Evolutionary conservation across 2,113 vertebrate species (phyloP).

Genomic region (Syrmaticus mikado): DNA sequence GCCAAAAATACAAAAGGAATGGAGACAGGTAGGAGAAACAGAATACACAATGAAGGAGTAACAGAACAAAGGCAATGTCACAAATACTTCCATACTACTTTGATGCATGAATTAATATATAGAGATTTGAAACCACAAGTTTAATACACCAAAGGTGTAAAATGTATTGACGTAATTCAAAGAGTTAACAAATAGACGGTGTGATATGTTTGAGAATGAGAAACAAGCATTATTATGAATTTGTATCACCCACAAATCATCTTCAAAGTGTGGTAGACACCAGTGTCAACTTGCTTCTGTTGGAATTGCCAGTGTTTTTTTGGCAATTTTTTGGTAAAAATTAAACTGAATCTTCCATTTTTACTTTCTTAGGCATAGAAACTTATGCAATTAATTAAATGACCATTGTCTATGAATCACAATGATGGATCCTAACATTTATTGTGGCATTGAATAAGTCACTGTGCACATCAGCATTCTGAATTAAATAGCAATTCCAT

Average conservation of each 20-base stretch:
- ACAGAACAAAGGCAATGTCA: not conserved
- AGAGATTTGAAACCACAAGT: not conserved
- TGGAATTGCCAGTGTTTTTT: not conserved
- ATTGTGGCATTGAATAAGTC: not conserved
- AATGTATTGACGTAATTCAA: not conserved
- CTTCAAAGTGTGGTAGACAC: not conserved
- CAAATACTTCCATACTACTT: not conserved
- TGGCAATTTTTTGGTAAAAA: not conserved
- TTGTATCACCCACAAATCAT: not conserved
- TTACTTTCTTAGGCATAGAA: not conserved
- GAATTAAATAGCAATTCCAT: not conserved
- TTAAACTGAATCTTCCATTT: not conserved
- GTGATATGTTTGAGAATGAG: not conserved
- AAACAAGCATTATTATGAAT: not conserved
- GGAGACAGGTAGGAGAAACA: not conserved
- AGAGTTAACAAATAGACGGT: not conserved
- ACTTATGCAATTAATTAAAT: not conserved
- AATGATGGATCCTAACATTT: not conserved
- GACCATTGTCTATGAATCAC: not conserved
- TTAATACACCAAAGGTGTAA: not conserved
- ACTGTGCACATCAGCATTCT: not conserved
- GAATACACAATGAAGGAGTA: not conserved
- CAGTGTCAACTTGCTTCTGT: not conserved
- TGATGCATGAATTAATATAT: not conserved
- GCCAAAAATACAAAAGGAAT: not conserved